Conservation (phyloP, 2,888 invertebrate genomes). For the Calliphora vomitoria region DNA sequence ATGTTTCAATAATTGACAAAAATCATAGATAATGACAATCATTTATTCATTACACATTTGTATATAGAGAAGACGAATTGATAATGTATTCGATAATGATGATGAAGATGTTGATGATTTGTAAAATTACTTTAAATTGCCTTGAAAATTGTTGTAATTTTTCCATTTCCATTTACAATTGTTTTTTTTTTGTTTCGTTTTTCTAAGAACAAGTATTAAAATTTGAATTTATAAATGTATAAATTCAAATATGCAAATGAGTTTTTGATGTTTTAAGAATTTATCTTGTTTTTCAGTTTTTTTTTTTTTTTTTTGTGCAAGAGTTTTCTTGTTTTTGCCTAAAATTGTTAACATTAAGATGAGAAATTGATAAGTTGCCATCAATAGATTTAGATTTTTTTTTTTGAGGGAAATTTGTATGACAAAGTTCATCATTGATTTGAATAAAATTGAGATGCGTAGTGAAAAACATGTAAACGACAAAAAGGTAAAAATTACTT, state of each 20-base stretch:
- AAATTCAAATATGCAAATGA: slow-evolving; percentile 59
- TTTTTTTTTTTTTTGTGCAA: background rate
- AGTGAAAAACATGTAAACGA: background rate
- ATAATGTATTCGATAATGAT: background rate
- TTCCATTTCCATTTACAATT: background rate
- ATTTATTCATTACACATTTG: slow-evolving; percentile 9
- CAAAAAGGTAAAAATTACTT: background rate
- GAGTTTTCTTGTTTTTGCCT: background rate
- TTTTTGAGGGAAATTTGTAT: background rate
- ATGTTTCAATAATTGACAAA: slow-evolving; percentile 1
- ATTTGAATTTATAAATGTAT: slow-evolving; percentile 20
- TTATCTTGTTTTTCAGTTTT: slow-evolving; percentile 13
- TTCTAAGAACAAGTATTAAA: background rate
- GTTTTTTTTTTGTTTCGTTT: background rate
- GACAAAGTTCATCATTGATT: slow-evolving; percentile 37
- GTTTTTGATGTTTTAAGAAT: slow-evolving; percentile 56
- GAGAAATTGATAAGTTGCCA: slow-evolving; percentile 32
- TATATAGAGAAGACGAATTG: background rate
- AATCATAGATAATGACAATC: slow-evolving; percentile 28
- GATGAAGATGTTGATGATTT: slow-evolving; percentile 16
- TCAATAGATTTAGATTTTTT: slow-evolving; percentile 16
- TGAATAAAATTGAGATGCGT: slow-evolving; percentile 8
- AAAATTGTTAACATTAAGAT: background rate
- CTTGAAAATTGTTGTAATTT: slow-evolving; percentile 35
- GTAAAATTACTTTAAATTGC: slow-evolving; percentile 24